phyloP scores from a whole-genome alignment of 2,113 vertebrate genomes.

The Glareola pratincola region DNA sequence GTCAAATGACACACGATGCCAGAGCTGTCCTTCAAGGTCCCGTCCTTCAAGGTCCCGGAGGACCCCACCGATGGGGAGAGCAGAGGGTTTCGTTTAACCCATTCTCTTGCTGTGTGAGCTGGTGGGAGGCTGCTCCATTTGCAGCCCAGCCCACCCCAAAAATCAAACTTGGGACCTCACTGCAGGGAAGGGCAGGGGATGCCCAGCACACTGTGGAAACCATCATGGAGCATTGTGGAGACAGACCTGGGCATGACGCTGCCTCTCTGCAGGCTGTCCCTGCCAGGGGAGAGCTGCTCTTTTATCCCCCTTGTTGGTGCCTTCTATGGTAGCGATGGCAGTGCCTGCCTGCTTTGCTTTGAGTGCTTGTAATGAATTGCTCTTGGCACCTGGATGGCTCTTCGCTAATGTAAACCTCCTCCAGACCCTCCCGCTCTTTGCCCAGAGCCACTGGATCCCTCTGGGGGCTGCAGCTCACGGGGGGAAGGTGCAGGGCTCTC shows the following conservation, averaged over 20 bases:
- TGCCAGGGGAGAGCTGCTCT: background rate
- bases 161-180: background rate
- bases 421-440: background rate
- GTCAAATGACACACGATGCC: background rate
- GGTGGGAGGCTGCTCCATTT: background rate
- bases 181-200: background rate
- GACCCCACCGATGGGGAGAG: background rate
- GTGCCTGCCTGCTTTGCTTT: background rate
- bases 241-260: rapidly evolving
- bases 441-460: background rate
- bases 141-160: background rate
- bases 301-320: background rate
- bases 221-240: background rate
- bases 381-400: background rate
- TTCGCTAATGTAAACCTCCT: background rate
- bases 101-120: rapidly evolving
- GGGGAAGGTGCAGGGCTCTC: background rate
- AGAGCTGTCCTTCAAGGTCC: background rate
- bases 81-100: rapidly evolving
- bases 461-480: rapidly evolving
- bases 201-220: rapidly evolving
- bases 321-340: background rate
- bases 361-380: background rate
- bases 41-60: background rate
- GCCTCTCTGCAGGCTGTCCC: background rate